These are phyloP conservation scores for Ptychoptera albimana DNA, from an alignment of 2,888 invertebrate genomes.

Conservation along the genomic window DNA sequence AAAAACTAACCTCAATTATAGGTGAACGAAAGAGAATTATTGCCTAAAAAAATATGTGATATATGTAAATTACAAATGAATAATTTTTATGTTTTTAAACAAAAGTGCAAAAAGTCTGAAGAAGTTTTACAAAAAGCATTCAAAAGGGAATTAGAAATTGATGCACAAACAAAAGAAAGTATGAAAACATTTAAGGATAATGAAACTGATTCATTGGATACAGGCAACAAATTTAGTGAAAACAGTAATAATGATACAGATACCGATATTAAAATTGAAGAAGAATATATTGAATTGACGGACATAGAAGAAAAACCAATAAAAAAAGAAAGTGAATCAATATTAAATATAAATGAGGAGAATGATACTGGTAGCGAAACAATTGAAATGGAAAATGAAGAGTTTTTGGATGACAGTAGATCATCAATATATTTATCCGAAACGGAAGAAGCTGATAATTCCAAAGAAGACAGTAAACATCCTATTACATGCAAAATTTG, in stretches of 20 bases:
- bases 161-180: background rate
- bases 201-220: background rate
- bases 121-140: slow-evolving; percentile 1
- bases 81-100: slow-evolving; percentile 9
- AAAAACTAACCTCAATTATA: slow-evolving; percentile 3
- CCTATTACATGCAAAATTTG: background rate
- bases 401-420: background rate
- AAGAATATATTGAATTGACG: background rate
- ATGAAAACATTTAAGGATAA: background rate
- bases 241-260: background rate
- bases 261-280: background rate
- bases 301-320: background rate
- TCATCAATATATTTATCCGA: background rate
- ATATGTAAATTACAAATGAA: slow-evolving; percentile 9
- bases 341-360: background rate
- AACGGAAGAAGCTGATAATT: background rate
- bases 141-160: background rate
- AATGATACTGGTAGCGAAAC: background rate
- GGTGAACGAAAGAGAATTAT: slow-evolving; percentile 6
- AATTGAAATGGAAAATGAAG: background rate
- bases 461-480: background rate
- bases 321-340: background rate
- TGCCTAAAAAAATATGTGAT: slow-evolving; percentile 10
- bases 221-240: background rate
- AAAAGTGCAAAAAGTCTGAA: slow-evolving; percentile 9